Conservation (phyloP, 2,888 invertebrate species). For the Melanotus villosus region DNA sequence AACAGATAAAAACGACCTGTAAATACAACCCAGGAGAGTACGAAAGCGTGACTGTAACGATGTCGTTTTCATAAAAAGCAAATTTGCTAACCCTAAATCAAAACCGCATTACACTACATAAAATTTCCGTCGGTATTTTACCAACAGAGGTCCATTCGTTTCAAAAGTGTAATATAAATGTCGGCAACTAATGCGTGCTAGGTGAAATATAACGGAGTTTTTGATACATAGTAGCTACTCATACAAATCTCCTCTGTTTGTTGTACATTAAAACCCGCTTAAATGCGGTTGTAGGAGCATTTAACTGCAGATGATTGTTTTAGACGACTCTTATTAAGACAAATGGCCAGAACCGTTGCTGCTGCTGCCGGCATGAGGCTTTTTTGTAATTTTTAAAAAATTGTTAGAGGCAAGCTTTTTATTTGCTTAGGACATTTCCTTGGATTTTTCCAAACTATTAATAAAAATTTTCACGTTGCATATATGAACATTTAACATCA, state of each 20-base stretch:
- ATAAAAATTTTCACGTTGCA: neutral
- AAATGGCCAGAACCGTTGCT: conserved; percentile 9
- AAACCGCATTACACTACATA: conserved; percentile 42
- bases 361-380: neutral
- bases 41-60: conserved; percentile 26
- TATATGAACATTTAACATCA: neutral
- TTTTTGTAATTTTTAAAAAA: neutral
- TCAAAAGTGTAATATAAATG: conserved; percentile 45
- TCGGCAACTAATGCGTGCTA: conserved; percentile 45
- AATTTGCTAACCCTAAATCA: conserved; percentile 39
- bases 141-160: conserved; percentile 40
- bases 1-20: conserved; percentile 29
- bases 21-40: conserved; percentile 13
- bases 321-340: conserved; percentile 27
- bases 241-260: conserved; percentile 42
- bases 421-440: no score
- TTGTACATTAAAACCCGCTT: conserved; percentile 33
- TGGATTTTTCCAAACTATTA: no score
- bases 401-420: neutral
- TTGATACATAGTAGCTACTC: conserved; percentile 40
- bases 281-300: conserved; percentile 20
- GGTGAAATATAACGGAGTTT: conserved; percentile 44
- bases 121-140: conserved; percentile 43
- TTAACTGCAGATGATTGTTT: conserved; percentile 32
- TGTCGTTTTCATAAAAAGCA: conserved; percentile 22